These are phyloP conservation scores for Macrochelys suwanniensis DNA, from an alignment of 2,797 vertebrate species.

Conservation along the genomic window DNA sequence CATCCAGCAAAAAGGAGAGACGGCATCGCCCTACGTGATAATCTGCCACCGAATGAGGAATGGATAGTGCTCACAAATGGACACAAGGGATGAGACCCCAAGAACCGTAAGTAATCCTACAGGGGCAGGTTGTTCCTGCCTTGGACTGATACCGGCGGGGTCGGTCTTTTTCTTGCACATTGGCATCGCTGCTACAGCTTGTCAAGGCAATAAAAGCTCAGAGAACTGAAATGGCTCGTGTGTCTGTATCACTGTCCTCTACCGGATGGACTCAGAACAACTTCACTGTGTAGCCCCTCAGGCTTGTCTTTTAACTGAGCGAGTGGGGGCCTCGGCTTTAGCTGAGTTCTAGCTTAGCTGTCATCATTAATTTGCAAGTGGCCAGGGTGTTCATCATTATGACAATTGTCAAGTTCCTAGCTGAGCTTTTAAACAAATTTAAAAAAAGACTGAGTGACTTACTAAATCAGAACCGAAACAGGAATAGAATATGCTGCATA, in stretches of 20 bases:
- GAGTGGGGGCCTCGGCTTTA: neutral
- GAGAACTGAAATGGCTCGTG: neutral
- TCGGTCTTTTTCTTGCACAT: neutral
- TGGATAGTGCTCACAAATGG: neutral
- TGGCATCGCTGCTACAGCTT: neutral
- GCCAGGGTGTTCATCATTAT: neutral
- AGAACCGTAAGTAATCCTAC: neutral
- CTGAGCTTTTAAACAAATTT: neutral
- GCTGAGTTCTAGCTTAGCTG: neutral
- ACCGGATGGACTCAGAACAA: neutral
- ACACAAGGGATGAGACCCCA: neutral
- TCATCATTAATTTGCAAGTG: neutral
- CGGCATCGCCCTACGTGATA: neutral
- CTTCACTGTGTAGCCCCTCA: neutral
- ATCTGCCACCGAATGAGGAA: neutral
- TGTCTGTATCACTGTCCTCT: neutral
- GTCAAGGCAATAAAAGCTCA: neutral
- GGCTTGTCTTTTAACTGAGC: neutral
- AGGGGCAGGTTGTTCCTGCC: neutral
- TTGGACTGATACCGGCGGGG: neutral
- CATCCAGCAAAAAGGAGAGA: neutral
- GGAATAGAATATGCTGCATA: neutral
- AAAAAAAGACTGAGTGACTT: neutral
- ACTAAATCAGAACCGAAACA: neutral
- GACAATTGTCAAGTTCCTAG: neutral